Conservation (phyloP, 2,888 invertebrate genomes). For the Coelopa pilipes region DNA sequence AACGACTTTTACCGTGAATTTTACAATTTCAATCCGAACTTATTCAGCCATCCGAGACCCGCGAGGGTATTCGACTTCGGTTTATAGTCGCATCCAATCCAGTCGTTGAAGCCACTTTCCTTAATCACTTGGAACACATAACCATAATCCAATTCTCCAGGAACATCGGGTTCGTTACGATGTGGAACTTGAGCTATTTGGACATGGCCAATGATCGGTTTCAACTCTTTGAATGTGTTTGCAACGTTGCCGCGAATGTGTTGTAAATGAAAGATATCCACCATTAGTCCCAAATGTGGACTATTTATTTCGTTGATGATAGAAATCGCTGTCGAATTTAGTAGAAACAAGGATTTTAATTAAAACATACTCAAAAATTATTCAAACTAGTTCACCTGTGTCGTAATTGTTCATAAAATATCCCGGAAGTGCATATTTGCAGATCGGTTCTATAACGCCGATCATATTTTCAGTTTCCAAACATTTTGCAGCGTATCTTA, state of each 20-base stretch:
- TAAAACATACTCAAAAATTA: neutral
- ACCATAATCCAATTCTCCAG: conserved; percentile 87
- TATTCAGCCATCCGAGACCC: conserved; percentile 79
- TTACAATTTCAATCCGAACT: conserved; percentile 72
- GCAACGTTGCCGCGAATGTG: conserved; percentile 87
- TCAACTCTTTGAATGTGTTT: conserved; percentile 76
- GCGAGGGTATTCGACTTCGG: conserved; percentile 73
- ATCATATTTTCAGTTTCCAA: conserved; percentile 77
- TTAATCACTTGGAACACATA: conserved; percentile 80
- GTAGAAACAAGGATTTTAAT: too few relatives aligned
- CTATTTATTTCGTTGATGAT: conserved; percentile 81
- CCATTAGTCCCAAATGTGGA: conserved; percentile 81
- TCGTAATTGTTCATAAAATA: conserved; percentile 87
- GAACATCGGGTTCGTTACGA: conserved; percentile 85
- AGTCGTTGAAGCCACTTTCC: conserved; percentile 78
- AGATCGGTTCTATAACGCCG: conserved; percentile 93
- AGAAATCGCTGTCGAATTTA: conserved; percentile 73
- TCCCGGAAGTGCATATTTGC: conserved; percentile 82
- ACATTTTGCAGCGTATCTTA: conserved; percentile 77
- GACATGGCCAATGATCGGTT: conserved; percentile 79
- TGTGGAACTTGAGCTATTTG: conserved; percentile 92
- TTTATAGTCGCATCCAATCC: conserved; percentile 91
- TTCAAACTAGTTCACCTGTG: conserved; percentile 75
- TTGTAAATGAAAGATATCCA: conserved; percentile 93
- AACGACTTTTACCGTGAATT: too few relatives aligned